Percentiles rank a stretch among this genome's conserved stretches.
Conservation (phyloP, 2,888 invertebrate genomes). For the Pseudococcus longispinus region DNA sequence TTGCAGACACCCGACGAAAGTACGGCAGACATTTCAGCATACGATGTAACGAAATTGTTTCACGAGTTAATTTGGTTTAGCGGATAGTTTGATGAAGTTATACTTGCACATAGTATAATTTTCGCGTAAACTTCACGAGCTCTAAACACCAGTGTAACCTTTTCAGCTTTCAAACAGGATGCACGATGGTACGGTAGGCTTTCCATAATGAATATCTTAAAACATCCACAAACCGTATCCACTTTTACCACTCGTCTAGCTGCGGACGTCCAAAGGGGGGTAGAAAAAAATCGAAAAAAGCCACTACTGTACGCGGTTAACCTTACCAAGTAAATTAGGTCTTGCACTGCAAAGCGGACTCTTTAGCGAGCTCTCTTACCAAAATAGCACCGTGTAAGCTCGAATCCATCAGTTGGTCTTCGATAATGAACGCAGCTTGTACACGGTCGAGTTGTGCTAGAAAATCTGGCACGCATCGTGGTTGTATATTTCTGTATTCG, state of each 20-base stretch:
- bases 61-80: slow-evolving; percentile 31
- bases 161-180: slow-evolving; percentile 13
- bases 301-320: background rate
- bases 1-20: slow-evolving; percentile 4
- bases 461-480: slow-evolving; percentile 24
- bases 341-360: background rate
- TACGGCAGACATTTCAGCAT: background rate
- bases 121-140: slow-evolving; percentile 1
- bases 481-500: slow-evolving; percentile 21
- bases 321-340: background rate
- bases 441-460: background rate
- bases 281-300: background rate
- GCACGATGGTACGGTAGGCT: background rate
- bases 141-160: background rate
- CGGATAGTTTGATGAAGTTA: slow-evolving; percentile 22
- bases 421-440: background rate
- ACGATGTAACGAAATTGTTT: slow-evolving; percentile 6
- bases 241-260: background rate
- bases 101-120: background rate
- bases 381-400: background rate
- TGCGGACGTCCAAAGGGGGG: background rate
- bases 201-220: slow-evolving; percentile 18
- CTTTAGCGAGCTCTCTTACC: background rate
- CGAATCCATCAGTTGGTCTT: slow-evolving; percentile 31
- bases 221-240: background rate